A percentile compares a stretch with the other conserved stretches of the same genome.
These are phyloP conservation scores for Echiichthys vipera DNA, from an alignment of 2,797 vertebrate species.

Conservation along the genomic window DNA sequence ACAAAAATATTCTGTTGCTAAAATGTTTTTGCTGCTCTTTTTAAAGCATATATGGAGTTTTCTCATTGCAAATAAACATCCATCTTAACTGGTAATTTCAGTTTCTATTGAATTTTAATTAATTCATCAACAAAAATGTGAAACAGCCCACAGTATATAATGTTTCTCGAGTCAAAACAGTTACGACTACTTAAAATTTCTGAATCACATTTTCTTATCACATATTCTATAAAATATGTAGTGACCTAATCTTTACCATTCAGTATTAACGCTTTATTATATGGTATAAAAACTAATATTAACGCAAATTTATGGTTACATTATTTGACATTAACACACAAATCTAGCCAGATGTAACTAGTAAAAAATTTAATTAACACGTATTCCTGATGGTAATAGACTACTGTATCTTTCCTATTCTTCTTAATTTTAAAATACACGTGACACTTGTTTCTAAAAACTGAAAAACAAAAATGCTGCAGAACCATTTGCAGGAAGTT, in stretches of 20 bases:
- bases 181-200: background rate
- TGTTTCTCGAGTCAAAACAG: background rate
- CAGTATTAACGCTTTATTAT: background rate
- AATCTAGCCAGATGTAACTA: background rate
- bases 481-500: background rate
- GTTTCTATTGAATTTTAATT: background rate
- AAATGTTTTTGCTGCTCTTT: constrained; percentile 18
- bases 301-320: background rate
- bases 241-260: background rate
- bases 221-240: background rate
- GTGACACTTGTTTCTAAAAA: too few species aligned
- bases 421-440: too few species aligned
- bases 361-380: background rate
- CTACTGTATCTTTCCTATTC: too few species aligned
- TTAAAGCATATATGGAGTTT: background rate
- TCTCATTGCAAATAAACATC: constrained; percentile 28
- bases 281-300: background rate
- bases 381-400: too few species aligned
- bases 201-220: background rate
- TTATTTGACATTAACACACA: background rate
- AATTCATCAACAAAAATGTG: background rate
- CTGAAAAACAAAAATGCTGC: background rate
- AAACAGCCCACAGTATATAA: background rate
- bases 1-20: constrained; percentile 15
- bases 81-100: constrained; percentile 33